Conservation (phyloP, 2,797 vertebrate genomes). For the Trachurus trachurus region DNA sequence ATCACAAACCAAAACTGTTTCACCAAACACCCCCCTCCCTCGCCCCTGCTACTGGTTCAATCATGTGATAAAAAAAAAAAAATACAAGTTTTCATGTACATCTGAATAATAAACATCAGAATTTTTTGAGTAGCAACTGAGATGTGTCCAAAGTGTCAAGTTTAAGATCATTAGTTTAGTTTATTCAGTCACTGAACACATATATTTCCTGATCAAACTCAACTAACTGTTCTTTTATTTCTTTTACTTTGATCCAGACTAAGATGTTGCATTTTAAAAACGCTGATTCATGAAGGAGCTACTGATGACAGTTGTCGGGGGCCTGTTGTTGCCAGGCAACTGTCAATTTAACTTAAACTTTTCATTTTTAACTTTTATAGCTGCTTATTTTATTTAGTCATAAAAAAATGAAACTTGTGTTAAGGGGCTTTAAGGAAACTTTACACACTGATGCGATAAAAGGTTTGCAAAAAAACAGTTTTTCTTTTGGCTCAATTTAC, state of each 20-base stretch:
- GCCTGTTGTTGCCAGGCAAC: not conserved
- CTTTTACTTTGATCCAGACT: not conserved
- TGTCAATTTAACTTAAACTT: not conserved
- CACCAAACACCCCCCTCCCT: slow-evolving; percentile 3
- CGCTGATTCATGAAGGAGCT: not conserved
- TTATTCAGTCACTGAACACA: not conserved
- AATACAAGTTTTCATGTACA: not conserved
- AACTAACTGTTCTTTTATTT: not conserved
- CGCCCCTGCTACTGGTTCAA: not conserved
- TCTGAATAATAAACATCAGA: not conserved
- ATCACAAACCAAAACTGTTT: slow-evolving; percentile 3
- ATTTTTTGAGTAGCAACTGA: not conserved
- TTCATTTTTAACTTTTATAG: not conserved
- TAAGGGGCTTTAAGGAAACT: not conserved
- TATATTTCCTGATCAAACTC: not conserved
- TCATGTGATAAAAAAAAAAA: not conserved
- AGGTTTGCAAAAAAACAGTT: not conserved
- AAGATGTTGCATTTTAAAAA: not conserved
- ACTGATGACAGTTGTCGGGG: not conserved
- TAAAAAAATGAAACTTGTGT: not conserved
- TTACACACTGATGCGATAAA: not conserved
- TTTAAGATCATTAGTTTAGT: not conserved
- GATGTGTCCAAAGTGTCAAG: not conserved
- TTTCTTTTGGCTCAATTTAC: no score
- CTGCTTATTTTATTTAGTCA: not conserved